Conservation (phyloP, 2,797 vertebrate genomes). For the Protosalanx chinensis region DNA sequence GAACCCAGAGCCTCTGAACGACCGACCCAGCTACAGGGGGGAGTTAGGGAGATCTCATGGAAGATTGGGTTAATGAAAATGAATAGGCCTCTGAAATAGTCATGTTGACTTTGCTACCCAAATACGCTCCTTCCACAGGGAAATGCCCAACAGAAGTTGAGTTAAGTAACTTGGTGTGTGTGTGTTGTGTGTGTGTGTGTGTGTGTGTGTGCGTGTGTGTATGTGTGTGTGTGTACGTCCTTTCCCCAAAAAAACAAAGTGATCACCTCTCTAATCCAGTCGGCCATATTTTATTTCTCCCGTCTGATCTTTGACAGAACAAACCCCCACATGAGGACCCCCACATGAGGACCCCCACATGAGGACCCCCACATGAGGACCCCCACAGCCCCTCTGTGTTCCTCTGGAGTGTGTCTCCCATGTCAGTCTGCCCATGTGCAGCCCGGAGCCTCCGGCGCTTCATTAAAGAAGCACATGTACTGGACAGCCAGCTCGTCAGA, state of each 20-base stretch:
- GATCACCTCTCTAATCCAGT: conserved; percentile 21
- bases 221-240: conserved; percentile 6
- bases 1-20: conserved; percentile 39
- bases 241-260: conserved; percentile 5
- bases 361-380: neutral
- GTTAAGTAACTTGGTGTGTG: conserved; percentile 7
- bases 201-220: conserved; percentile 5
- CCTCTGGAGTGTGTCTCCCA: neutral
- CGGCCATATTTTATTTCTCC: conserved; percentile 34
- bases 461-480: conserved; percentile 4
- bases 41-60: conserved; percentile 36
- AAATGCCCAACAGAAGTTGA: neutral
- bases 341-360: neutral
- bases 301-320: neutral
- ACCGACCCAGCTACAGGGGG: conserved; percentile 41
- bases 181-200: conserved; percentile 4
- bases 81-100: neutral
- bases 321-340: neutral
- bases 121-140: neutral
- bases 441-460: neutral
- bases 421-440: conserved; percentile 5
- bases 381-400: conserved; percentile 11
- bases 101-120: conserved; percentile 7
- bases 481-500: conserved; percentile 10
- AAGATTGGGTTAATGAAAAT: conserved; percentile 26